A percentile compares a stretch with the other conserved stretches of the same genome.
phyloP scores from a whole-genome alignment of 2,888 invertebrate species.

The Drymonia ruficornis region DNA sequence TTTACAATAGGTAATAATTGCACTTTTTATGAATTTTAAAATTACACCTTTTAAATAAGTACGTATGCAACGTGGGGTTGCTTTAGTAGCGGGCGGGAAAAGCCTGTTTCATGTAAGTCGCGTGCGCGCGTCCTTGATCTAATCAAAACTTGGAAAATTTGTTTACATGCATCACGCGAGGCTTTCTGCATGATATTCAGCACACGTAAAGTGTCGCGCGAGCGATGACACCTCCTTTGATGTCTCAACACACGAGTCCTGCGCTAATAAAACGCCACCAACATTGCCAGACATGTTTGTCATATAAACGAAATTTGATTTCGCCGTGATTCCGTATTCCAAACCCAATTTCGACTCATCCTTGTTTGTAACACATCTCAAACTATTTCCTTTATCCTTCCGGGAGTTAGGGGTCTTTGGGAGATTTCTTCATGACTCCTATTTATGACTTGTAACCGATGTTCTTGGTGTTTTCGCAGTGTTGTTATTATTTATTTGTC shows the following conservation, averaged over 20 bases:
- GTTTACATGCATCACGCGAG: slow-evolving; percentile 72
- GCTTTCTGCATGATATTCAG: slow-evolving; percentile 63
- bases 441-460: slow-evolving; percentile 18
- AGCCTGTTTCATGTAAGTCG: slow-evolving; percentile 61
- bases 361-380: slow-evolving; percentile 58
- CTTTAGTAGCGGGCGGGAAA: slow-evolving; percentile 21
- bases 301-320: slow-evolving; percentile 72
- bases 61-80: slow-evolving; percentile 33
- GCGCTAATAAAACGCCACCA: slow-evolving; percentile 71
- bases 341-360: slow-evolving; percentile 59
- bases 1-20: no score
- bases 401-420: slow-evolving; percentile 32
- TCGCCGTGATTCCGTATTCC: slow-evolving; percentile 59
- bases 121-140: slow-evolving; percentile 66
- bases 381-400: slow-evolving; percentile 52
- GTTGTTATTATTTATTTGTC: background rate
- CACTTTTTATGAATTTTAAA: no score
- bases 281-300: slow-evolving; percentile 67
- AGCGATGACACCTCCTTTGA: slow-evolving; percentile 72
- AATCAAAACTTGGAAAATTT: slow-evolving; percentile 80
- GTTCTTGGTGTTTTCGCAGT: slow-evolving; percentile 9
- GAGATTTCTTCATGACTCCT: slow-evolving; percentile 35
- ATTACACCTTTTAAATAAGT: slow-evolving; percentile 27
- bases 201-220: slow-evolving; percentile 70
- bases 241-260: slow-evolving; percentile 59